Evolutionary conservation across 2,113 vertebrate genomes (phyloP).

Genomic region (Vimba vimba): DNA sequence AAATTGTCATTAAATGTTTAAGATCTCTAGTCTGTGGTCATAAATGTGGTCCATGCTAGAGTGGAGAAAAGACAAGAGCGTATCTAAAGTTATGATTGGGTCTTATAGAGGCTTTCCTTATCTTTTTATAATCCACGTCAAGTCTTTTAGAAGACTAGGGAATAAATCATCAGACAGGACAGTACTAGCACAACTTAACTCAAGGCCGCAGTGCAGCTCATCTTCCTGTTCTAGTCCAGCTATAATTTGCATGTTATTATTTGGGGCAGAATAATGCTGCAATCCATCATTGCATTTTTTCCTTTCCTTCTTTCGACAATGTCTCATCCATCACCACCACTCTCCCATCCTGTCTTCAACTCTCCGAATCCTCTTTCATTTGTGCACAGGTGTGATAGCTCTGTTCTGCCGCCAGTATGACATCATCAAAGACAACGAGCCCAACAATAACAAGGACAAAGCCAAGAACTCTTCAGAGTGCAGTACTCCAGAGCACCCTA

Average conservation of each 20-base stretch:
- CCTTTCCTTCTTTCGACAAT: conserved; percentile 25
- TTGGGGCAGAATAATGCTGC: conserved; percentile 23
- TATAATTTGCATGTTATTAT: conserved; percentile 44
- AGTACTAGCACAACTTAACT: conserved; percentile 7
- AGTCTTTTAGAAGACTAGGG: not conserved
- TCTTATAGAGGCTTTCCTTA: conserved; percentile 16
- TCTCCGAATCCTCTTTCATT: not conserved
- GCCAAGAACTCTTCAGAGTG: conserved; percentile 93
- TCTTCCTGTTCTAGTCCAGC: conserved; percentile 10
- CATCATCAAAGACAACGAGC: conserved; percentile 98
- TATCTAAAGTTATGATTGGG: conserved; percentile 40
- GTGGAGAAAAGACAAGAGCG: not conserved
- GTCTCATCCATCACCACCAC: conserved; percentile 27
- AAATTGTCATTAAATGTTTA: not conserved
- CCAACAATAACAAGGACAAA: conserved; percentile 98
- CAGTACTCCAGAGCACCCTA: conserved; percentile 94
- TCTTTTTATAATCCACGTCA: conserved; percentile 8
- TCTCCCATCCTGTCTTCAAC: not conserved
- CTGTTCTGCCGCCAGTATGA: conserved; percentile 97
- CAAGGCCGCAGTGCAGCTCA: not conserved
- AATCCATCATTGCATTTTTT: conserved; percentile 51
- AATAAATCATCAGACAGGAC: conserved; percentile 31
- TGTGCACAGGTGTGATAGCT: conserved; percentile 87
- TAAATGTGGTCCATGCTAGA: not conserved
- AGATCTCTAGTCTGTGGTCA: too few relatives aligned